Evolutionary conservation across 1,140 invertebrate species (phyloP), one percentile per base, ranked within the genome.

Genomic region (Drosophila ohnishii): DNA sequence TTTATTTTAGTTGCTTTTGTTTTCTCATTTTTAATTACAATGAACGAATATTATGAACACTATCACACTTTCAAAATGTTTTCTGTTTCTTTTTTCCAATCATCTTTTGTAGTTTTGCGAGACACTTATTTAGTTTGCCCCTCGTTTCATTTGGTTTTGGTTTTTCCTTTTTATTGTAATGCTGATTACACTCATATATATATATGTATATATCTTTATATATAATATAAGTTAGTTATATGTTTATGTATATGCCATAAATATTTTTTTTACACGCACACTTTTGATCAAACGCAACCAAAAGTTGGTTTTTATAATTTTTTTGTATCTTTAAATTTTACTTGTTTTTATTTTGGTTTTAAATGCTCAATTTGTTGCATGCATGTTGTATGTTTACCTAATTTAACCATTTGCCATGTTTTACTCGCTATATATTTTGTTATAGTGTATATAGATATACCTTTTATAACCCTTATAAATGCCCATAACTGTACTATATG

Each of bases 41-140:
- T 88, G 84, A 88, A 88, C 84, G 80, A 88, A 67, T 88, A 87
- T 88, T 83, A 88, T 88, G 80, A 88, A 84, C 84, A 83, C 84
- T 88, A 88, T 88, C 84, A 88, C 84, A 88, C 84, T 88, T 88
- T 82, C 65, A 88, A 88, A 88, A 86, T 87, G 83, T 86, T 72
- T 80, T 60, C 19, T n/a, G 40, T 71, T 63, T 78, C 16, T 25
- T 57, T 75, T 57, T 48, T 42, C n/a, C 39, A 40, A 60, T 39
- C 50, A 61, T 58, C 19, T 74, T 37, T 39, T 65, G 53, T 72
- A 62, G 51, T 50, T 69, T 73, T 73, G 83, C 75, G 79, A 77
- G 71, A 80, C 75, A 83, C 64, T 87, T 83, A 70, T 75, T 80
- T 80, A 76, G 74, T 86, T 58, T 79, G 63, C 53, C 65, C 44